Percentiles rank a stretch among this genome's conserved stretches.
Conservation (phyloP, 2,888 invertebrate species). For the Aporophyla nigra region DNA sequence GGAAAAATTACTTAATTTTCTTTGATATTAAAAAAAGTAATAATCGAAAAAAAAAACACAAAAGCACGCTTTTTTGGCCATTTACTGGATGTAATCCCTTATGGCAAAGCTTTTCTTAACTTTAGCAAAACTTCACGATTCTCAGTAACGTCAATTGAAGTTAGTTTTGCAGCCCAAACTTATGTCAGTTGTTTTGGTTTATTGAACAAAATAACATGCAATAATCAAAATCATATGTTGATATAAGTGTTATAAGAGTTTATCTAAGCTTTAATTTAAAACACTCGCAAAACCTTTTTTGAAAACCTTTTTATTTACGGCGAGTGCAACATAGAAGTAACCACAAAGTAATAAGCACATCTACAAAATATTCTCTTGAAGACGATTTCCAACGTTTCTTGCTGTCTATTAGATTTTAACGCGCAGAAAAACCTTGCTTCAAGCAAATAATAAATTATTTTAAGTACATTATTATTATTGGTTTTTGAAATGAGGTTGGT, state of each 20-base stretch:
- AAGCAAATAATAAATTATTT: neutral
- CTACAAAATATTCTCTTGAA: slow-evolving; percentile 5
- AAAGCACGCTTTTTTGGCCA: too few relatives aligned
- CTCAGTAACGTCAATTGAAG: neutral
- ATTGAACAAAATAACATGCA: neutral
- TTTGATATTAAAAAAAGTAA: too few relatives aligned
- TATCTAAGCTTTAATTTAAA: neutral
- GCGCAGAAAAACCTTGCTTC: neutral
- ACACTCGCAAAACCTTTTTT: neutral
- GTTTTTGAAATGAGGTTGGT: slow-evolving; percentile 15
- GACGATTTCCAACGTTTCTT: neutral
- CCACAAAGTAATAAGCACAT: neutral
- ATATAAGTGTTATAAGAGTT: neutral
- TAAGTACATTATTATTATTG: neutral
- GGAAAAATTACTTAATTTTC: too few relatives aligned
- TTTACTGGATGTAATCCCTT: too few relatives aligned
- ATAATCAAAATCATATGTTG: neutral
- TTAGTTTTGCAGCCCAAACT: neutral
- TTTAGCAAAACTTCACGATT: neutral
- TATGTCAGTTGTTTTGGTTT: neutral
- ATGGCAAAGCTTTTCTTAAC: neutral
- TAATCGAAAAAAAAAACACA: too few relatives aligned
- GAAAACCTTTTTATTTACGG: slow-evolving; percentile 13
- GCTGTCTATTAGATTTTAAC: slow-evolving; percentile 7
- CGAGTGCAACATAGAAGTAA: slow-evolving; percentile 15